phyloP scores from a whole-genome alignment of 1,140 invertebrate genomes.

The Philopotamus ludificatus region DNA sequence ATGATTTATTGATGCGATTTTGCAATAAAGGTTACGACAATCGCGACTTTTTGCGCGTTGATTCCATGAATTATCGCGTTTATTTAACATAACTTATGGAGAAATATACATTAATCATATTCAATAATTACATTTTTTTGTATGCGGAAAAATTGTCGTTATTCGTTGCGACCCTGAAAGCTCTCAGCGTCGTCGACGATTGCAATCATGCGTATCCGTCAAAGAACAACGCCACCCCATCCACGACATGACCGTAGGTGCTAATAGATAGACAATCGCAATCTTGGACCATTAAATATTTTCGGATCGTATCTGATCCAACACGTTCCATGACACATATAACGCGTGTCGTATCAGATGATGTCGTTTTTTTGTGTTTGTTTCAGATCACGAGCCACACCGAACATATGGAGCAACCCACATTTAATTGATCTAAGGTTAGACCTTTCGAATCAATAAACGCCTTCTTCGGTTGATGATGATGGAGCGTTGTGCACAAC shows the following conservation, averaged over 20 bases:
- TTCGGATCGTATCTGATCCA: not conserved
- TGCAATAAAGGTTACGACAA: no score
- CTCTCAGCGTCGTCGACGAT: no score
- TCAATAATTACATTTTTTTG: no score
- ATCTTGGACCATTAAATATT: not conserved
- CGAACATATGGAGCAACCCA: not conserved
- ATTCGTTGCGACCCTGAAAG: no score
- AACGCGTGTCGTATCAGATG: not conserved
- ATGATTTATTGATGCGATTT: no score
- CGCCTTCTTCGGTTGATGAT: not conserved
- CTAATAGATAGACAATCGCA: not conserved
- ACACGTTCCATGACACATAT: not conserved
- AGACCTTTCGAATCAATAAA: not conserved
- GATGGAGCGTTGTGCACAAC: not conserved
- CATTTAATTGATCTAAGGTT: not conserved
- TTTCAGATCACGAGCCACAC: not conserved
- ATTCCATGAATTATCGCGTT: no score
- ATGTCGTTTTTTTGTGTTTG: not conserved
- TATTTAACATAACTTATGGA: no score
- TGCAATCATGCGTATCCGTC: no score
- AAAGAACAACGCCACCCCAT: no score
- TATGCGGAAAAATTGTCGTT: no score
- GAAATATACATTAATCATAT: no score
- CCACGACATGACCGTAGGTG: not conserved
- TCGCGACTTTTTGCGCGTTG: no score